These are phyloP conservation scores for Malacoraja senta DNA, from an alignment of 2,797 vertebrate genomes.

Conservation along the genomic window DNA sequence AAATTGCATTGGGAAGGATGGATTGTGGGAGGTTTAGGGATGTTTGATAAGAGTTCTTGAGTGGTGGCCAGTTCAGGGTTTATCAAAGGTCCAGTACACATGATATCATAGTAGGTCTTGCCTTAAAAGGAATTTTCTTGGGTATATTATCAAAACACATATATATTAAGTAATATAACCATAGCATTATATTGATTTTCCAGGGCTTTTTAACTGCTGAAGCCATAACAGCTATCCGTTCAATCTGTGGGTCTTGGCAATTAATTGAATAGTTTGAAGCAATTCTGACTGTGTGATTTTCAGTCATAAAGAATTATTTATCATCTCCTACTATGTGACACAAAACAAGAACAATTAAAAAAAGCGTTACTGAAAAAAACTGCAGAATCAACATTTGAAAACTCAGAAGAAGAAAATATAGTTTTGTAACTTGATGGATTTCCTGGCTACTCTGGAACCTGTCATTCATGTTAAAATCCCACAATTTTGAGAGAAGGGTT, in stretches of 20 bases:
- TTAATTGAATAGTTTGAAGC: neutral
- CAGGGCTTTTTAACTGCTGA: neutral
- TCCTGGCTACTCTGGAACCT: neutral
- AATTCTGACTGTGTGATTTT: neutral
- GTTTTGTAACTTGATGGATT: neutral
- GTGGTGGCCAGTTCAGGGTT: neutral
- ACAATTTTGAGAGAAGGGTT: neutral
- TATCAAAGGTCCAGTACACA: neutral
- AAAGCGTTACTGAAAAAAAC: neutral
- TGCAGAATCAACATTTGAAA: neutral
- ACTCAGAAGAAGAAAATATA: neutral
- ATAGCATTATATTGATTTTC: neutral
- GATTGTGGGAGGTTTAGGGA: neutral
- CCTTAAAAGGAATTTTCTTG: neutral
- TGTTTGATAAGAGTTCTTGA: neutral
- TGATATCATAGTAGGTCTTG: neutral
- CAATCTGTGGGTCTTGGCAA: neutral
- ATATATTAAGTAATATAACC: neutral
- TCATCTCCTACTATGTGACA: neutral
- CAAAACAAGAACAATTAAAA: neutral
- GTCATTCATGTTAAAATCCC: constrained; percentile 23
- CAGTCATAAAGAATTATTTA: neutral
- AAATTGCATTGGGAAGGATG: neutral
- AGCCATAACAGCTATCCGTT: neutral
- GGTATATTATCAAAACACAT: neutral